Evolutionary conservation across 2,797 vertebrate species (phyloP), one percentile per base, ranked within the genome.

Genomic region (Limosa lapponica): DNA sequence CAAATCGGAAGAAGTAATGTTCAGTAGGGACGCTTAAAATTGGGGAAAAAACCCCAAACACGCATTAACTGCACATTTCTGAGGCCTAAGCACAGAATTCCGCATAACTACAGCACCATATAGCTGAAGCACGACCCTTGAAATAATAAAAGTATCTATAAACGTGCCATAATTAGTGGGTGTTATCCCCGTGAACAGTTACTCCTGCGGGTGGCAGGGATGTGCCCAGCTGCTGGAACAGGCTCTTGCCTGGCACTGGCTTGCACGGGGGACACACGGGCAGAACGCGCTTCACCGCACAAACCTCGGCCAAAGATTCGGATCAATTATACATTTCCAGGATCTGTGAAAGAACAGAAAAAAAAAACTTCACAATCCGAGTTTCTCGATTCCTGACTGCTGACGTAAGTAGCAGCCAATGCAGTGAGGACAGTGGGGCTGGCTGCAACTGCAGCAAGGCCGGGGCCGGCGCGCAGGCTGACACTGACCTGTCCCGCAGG

Each of bases 361-460:
- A 48, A 13, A 48, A 52, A 75, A 95, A 95, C 91, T 89, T 92
- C 54, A 0, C 13, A 16, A n/a, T 16, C 32, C 41, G 86, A 95
- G 91, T 96, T 88, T 77, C 81, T 78, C 49, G 65, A 51, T 90
- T 96, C 74, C 91, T 69, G 90, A 23, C 88, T 79, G 83, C 84
- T 93, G 92, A 95, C 64, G 78, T 89, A 84, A 96, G 89, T 43
- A 71, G 90, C 87, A 84, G 90, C 80, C 95, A 58, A 82, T 58
- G 90, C 96, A 85, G 93, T 3, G 32, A 82, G 77, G 86, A 73
- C 87, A 12, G 84, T 19, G 43, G 55, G 67, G 49, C 75, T 12
- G 54, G 36, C 57, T 69, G 64, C 71, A 25, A 36, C 79, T 14
- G 57, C 90, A 86, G 65, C 66, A 17, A 32, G 19, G 36, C 25